Conservation (phyloP, 2,113 vertebrate genomes). For the Vulpes lagopus region DNA sequence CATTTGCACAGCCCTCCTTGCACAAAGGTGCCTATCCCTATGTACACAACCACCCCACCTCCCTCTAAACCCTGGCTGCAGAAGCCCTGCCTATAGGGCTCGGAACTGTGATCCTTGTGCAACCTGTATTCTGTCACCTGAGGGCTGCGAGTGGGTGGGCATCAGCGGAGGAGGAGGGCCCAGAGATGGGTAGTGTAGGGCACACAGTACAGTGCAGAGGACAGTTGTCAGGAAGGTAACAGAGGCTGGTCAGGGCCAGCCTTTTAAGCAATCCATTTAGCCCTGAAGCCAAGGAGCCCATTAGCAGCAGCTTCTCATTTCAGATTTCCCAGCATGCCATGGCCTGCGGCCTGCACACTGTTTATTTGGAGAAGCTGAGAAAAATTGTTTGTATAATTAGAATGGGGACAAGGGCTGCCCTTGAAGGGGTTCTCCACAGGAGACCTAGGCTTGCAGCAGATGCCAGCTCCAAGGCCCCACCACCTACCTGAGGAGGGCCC, state of each 20-base stretch:
- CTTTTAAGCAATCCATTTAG: conserved; percentile 87
- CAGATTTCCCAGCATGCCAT: conserved; percentile 85
- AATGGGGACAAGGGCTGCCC: conserved; percentile 85
- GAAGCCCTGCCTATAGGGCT: neutral
- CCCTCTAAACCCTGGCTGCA: conserved; percentile 23
- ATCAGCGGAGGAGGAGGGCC: neutral
- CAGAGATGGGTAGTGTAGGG: neutral
- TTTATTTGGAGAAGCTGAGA: conserved; percentile 89
- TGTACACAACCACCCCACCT: neutral
- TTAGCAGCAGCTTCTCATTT: conserved; percentile 85
- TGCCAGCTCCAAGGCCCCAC: conserved; percentile 35
- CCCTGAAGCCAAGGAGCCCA: conserved; percentile 88
- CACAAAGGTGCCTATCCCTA: neutral
- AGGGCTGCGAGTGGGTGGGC: neutral
- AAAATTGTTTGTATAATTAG: conserved; percentile 89
- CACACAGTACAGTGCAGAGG: neutral
- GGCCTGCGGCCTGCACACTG: conserved; percentile 83
- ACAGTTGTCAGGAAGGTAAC: conserved; percentile 11
- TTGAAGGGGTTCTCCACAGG: conserved; percentile 85
- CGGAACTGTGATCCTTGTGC: neutral
- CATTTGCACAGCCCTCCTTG: neutral
- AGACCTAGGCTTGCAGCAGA: conserved; percentile 77
- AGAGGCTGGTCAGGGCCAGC: conserved; percentile 11
- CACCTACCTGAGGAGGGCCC: neutral
- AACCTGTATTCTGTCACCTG: neutral